A percentile compares a stretch with the other conserved stretches of the same genome.
These are phyloP conservation scores for Rhinoraja longicauda DNA, from an alignment of 2,797 vertebrate genomes.

Conservation along the genomic window DNA sequence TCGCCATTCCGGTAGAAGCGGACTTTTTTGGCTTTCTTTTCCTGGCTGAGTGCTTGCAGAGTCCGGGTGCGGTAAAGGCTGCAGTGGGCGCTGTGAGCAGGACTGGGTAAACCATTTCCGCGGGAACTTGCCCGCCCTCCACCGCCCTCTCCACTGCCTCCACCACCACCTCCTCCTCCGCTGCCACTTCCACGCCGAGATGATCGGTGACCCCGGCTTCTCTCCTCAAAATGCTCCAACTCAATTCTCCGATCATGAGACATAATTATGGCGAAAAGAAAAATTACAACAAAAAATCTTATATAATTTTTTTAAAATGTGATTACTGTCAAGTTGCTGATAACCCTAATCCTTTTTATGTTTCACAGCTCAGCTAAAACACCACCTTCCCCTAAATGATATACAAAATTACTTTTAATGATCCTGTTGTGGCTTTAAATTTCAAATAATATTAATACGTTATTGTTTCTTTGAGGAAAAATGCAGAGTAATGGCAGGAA, in stretches of 20 bases:
- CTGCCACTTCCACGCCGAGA: conserved; percentile 55
- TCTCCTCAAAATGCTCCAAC: conserved; percentile 90
- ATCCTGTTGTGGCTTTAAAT: not conserved
- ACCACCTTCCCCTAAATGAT: not conserved
- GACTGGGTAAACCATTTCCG: conserved; percentile 81
- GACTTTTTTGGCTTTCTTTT: conserved; percentile 88
- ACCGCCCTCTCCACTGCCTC: conserved; percentile 58
- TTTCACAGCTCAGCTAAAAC: not conserved
- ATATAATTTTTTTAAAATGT: not conserved
- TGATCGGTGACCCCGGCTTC: conserved; percentile 53
- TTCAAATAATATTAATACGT: conserved; percentile 1
- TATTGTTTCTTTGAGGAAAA: not conserved
- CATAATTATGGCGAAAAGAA: conserved; percentile 46
- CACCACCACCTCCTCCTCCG: conserved; percentile 58
- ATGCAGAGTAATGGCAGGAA: not conserved
- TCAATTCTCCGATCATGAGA: conserved; percentile 74
- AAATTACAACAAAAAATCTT: not conserved
- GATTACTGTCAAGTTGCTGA: not conserved
- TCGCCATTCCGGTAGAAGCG: conserved; percentile 96
- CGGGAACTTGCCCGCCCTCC: conserved; percentile 61
- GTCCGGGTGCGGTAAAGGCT: conserved; percentile 94
- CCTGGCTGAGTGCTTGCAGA: conserved; percentile 87
- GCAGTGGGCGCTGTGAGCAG: conserved; percentile 94
- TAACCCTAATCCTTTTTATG: not conserved
- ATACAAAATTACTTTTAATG: not conserved